Percentiles rank a stretch among this genome's conserved stretches.
phyloP scores from a whole-genome alignment of 2,113 vertebrate species.

The Pogona vitticeps region DNA sequence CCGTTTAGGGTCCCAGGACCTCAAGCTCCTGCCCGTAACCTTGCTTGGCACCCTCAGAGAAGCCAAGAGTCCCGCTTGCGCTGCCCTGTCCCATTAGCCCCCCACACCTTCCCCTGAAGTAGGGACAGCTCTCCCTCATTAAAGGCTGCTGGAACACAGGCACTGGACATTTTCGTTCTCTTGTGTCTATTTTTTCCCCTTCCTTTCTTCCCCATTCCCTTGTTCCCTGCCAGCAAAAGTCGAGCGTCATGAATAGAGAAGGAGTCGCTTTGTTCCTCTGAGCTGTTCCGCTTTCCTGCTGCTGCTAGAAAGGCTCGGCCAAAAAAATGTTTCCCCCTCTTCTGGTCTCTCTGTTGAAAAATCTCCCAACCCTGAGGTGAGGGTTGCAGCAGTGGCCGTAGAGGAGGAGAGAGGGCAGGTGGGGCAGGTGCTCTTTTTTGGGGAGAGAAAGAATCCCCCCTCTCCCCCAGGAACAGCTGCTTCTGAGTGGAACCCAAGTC shows the following conservation, averaged over 20 bases:
- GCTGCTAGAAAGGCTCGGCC: conserved; percentile 12
- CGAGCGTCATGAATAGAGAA: conserved; percentile 24
- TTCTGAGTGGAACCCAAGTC: neutral
- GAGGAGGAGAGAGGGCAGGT: neutral
- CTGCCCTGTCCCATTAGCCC: neutral
- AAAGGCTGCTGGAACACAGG: conserved; percentile 30
- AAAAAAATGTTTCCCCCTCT: neutral
- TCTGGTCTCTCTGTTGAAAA: neutral
- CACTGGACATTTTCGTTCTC: conserved; percentile 22
- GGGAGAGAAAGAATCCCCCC: neutral
- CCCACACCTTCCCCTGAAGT: neutral
- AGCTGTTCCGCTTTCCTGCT: conserved; percentile 24
- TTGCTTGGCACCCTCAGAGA: neutral
- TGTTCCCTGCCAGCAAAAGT: conserved; percentile 38
- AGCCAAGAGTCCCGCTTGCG: neutral
- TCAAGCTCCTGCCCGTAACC: no score
- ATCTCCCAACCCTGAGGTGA: neutral
- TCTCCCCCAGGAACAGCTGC: neutral
- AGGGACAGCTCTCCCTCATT: conserved; percentile 2
- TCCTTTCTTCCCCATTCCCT: conserved; percentile 41
- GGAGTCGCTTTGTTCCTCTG: conserved; percentile 30
- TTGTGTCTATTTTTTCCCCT: conserved; percentile 41
- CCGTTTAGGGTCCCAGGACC: neutral
- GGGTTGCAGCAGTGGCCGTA: neutral
- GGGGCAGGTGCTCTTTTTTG: neutral